phyloP scores from a whole-genome alignment of 2,797 vertebrate genomes.

The Enteromius treurensis region DNA sequence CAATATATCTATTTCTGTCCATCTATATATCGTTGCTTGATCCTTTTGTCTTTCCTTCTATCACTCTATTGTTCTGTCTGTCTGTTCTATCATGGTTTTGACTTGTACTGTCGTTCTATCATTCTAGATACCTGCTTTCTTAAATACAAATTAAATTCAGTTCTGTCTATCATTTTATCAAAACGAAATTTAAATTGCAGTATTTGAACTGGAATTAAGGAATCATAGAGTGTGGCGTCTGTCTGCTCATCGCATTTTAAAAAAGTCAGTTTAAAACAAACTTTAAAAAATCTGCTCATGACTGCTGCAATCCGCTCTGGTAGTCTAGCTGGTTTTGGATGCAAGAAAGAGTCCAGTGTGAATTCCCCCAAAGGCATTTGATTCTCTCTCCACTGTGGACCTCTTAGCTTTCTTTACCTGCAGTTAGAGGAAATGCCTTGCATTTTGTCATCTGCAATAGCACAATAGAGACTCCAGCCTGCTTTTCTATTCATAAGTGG shows the following conservation, averaged over 20 bases:
- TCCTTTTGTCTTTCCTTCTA: not conserved
- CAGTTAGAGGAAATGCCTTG: slow-evolving; percentile 7
- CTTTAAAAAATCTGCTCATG: not conserved
- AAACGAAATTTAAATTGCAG: not conserved
- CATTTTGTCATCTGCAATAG: slow-evolving; percentile 16
- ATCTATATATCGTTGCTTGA: not conserved
- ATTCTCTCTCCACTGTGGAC: not conserved
- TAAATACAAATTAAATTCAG: not conserved
- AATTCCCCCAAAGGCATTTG: not conserved
- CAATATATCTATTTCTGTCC: not conserved
- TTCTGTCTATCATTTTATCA: not conserved
- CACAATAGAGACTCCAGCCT: not conserved
- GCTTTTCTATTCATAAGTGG: slow-evolving; percentile 47
- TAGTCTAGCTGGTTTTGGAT: not conserved
- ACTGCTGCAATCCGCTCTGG: not conserved
- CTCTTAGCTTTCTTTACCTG: slow-evolving; percentile 14
- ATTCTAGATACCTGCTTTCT: not conserved
- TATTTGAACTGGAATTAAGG: not conserved
- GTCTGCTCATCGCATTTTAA: not conserved
- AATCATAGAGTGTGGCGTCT: no score
- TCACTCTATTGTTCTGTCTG: not conserved
- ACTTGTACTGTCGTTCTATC: not conserved
- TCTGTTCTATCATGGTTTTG: not conserved
- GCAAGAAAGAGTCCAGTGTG: not conserved
- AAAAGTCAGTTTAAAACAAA: not conserved